Percentiles rank a stretch among this genome's conserved stretches.
Evolutionary conservation across 2,113 vertebrate genomes (phyloP).

Genomic region (Cyprinodon tularosa): DNA sequence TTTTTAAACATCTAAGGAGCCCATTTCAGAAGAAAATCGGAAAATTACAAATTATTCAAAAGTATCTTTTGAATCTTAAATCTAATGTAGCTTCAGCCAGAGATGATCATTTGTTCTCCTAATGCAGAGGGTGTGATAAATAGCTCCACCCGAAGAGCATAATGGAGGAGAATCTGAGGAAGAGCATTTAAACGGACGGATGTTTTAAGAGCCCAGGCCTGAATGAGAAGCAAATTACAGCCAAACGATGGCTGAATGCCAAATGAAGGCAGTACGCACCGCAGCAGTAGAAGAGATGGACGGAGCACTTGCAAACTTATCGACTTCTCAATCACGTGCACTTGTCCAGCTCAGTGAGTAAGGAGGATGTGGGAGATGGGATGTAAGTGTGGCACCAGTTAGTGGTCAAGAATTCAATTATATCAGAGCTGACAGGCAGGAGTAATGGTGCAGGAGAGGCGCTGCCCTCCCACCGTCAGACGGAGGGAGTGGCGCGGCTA

Average conservation of each 20-base stretch:
- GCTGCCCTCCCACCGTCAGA: slow-evolving; percentile 8
- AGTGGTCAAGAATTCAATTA: slow-evolving; percentile 67
- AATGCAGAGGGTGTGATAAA: background rate
- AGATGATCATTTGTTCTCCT: slow-evolving; percentile 9
- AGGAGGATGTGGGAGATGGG: slow-evolving; percentile 14
- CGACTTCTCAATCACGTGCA: slow-evolving; percentile 68
- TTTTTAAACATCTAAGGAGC: too few relatives aligned
- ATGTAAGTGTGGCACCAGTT: slow-evolving; percentile 38
- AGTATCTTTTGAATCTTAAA: background rate
- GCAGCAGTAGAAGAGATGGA: slow-evolving; percentile 52
- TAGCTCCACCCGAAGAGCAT: slow-evolving; percentile 4
- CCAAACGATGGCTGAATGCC: slow-evolving; percentile 20
- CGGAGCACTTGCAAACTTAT: slow-evolving; percentile 63
- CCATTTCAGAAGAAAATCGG: too few relatives aligned
- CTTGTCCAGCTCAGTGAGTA: slow-evolving; percentile 39
- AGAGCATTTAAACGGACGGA: slow-evolving; percentile 62
- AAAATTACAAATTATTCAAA: background rate
- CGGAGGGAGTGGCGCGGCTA: too few relatives aligned
- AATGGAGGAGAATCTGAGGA: slow-evolving; percentile 39
- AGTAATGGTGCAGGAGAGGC: slow-evolving; percentile 30
- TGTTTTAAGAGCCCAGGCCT: slow-evolving; percentile 51
- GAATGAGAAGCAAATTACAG: slow-evolving; percentile 37
- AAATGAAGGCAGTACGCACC: slow-evolving; percentile 15
- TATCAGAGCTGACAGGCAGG: slow-evolving; percentile 42
- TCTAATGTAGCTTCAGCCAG: background rate